A percentile compares a stretch with the other conserved stretches of the same genome.
Conservation (phyloP, 2,888 invertebrate species). For the Campoplex nolae region DNA sequence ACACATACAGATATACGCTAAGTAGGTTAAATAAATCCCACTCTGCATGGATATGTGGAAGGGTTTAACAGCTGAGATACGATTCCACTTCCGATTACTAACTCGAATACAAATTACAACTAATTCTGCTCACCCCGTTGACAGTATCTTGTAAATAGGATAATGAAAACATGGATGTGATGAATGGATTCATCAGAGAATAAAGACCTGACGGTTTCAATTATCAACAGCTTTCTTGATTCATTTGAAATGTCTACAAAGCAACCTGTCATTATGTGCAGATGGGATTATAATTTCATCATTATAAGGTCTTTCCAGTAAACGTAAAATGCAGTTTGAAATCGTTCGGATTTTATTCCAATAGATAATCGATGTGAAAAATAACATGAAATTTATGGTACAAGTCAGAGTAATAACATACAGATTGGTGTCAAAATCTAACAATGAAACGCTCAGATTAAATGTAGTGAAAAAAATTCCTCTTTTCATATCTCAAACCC, state of each 20-base stretch:
- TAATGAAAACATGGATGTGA: not conserved
- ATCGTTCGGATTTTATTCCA: not conserved
- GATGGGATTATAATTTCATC: not conserved
- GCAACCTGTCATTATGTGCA: not conserved
- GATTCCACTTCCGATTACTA: slow-evolving; percentile 28
- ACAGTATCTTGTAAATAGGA: not conserved
- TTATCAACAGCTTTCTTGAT: not conserved
- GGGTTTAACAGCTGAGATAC: slow-evolving; percentile 4
- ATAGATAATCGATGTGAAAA: not conserved
- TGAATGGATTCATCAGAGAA: slow-evolving; percentile 9
- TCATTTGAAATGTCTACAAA: not conserved
- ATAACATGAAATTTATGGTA: not conserved
- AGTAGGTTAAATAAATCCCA: slow-evolving; percentile 20
- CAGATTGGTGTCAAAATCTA: not conserved
- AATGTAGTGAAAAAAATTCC: slow-evolving; percentile 13
- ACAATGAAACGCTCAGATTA: slow-evolving; percentile 8
- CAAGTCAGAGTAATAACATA: not conserved
- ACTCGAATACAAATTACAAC: slow-evolving; percentile 34
- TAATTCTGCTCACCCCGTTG: slow-evolving; percentile 11
- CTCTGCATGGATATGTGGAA: not conserved
- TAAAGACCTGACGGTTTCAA: not conserved
- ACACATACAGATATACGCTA: not conserved
- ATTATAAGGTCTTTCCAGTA: not conserved
- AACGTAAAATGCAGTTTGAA: not conserved
- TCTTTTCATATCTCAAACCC: slow-evolving; percentile 12